Conservation (phyloP, 2,797 vertebrate genomes). For the Discoglossus pictus region DNA sequence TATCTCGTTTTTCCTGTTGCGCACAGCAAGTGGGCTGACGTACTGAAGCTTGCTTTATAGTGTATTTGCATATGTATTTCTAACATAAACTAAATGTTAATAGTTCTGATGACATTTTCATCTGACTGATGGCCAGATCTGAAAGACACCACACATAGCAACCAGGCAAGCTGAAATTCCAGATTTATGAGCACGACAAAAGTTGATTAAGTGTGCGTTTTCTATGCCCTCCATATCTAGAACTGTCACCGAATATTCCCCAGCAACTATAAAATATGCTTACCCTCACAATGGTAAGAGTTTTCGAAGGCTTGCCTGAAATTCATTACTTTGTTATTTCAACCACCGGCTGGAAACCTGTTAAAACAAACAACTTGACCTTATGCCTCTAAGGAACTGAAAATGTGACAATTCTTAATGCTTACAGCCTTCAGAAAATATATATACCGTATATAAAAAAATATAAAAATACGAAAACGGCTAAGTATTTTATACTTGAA, state of each 20-base stretch:
- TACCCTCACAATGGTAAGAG: conserved; percentile 8
- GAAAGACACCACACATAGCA: conserved; percentile 26
- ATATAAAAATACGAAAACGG: no score
- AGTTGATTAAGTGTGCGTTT: conserved; percentile 42
- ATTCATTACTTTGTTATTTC: conserved; percentile 7
- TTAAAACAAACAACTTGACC: conserved; percentile 14
- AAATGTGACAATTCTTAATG: neutral
- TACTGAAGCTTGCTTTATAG: conserved; percentile 17
- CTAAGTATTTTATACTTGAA: no score
- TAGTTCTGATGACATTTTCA: conserved; percentile 46
- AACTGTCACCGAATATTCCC: conserved; percentile 41
- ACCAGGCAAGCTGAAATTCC: conserved; percentile 21
- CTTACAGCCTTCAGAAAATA: neutral
- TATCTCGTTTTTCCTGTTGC: conserved; percentile 35
- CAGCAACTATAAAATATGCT: conserved; percentile 38
- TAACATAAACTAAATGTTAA: conserved; percentile 49
- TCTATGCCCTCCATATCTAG: conserved; percentile 31
- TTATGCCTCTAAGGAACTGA: conserved; percentile 6
- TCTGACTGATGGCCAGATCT: conserved; percentile 46
- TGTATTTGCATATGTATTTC: conserved; percentile 48
- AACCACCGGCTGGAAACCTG: neutral
- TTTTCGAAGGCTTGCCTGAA: conserved; percentile 3
- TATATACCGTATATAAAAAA: neutral
- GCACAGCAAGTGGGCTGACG: conserved; percentile 20
- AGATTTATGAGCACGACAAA: conserved; percentile 49